Conservation (phyloP, 92 coral and sea anemone genomes). For the Epizoanthus stellaris region DNA sequence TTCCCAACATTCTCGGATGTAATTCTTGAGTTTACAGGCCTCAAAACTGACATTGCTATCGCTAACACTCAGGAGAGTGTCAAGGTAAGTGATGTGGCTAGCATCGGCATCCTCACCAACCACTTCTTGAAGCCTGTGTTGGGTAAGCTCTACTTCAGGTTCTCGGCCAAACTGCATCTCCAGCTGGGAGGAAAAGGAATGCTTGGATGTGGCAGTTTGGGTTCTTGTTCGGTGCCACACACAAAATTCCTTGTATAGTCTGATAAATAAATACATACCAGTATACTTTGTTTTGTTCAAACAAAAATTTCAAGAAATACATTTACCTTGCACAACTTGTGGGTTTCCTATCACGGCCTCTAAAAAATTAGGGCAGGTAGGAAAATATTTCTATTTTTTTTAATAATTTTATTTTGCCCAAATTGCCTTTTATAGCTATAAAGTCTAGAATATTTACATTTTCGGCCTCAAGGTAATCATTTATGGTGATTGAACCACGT, state of each 20-base stretch:
- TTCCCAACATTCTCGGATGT: conserved; percentile 91
- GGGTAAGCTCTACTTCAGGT: conserved; percentile 53
- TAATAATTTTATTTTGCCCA: too few relatives aligned
- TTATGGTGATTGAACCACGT: too few relatives aligned
- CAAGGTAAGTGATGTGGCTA: conserved; percentile 58
- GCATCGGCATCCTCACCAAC: conserved; percentile 57
- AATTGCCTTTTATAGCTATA: too few relatives aligned
- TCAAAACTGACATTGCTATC: conserved; percentile 73
- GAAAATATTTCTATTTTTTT: too few relatives aligned
- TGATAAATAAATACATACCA: conserved; percentile 3
- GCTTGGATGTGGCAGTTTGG: conserved; percentile 76
- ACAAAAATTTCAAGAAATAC: neutral
- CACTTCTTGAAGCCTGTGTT: conserved; percentile 65
- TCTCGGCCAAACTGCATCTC: conserved; percentile 76
- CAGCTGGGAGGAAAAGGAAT: conserved; percentile 79
- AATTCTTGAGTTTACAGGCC: conserved; percentile 75
- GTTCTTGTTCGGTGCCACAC: conserved; percentile 61
- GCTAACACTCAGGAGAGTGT: conserved; percentile 57
- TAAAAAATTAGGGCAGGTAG: too few relatives aligned
- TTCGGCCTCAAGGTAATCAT: too few relatives aligned
- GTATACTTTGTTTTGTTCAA: too few relatives aligned
- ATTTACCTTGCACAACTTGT: neutral
- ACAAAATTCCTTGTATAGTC: conserved; percentile 77
- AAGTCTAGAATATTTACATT: too few relatives aligned
- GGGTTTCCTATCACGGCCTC: too few relatives aligned